Base-by-base conservation (phyloP, 2,888 invertebrate species). In the Tupiocoris notatus region DNA sequence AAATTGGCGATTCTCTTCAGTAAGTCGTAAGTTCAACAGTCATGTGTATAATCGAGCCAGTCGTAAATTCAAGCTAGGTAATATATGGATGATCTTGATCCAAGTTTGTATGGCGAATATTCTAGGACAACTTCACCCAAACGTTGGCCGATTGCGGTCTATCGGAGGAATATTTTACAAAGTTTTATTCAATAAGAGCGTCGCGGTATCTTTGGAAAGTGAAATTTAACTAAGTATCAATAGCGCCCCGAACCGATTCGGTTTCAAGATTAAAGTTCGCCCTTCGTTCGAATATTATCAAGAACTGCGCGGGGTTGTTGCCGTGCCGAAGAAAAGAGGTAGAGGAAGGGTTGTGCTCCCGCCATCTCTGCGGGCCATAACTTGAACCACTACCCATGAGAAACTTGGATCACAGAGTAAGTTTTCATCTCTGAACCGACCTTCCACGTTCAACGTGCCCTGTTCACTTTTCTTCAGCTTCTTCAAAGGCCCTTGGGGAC, bases 321-420 rank as follows among this genome's bases (percentile, higher is more conserved):
- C 39, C 39, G 39, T 3, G 39, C 39, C 12, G 39, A 7, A 39
- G 39, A 39, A 12, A 12, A 39, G 39, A 7, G 39, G 39, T 12
- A 7, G 39, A 7, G 39, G 6, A 7, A 22, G 66, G 54, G 54
- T 18, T 22, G 66, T 66, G n/a, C n/a, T n/a, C 18, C 66, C 66
- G 54, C 54, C 66, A 66, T 12, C 66, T 39, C 20, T 39, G 66
- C 56, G 66, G 21, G 66, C 20, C 66, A 66, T 66, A 66, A 66
- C 66, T 66, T 56, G 56, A 66, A 66, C 54, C 66, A 66, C 66
- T 66, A 66, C 66, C 66, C 66, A 66, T 56, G 66, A 66, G 66
- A 66, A 66, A 66, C 66, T 66, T 66, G 66, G 66, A 66, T 66
- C 66, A 66, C 66, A 25, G 54, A 66, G 39, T 66, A 39, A 66